A percentile compares a stretch with the other conserved stretches of the same genome.
Evolutionary conservation across 2,113 vertebrate species (phyloP).

Genomic region (Puffinus mauretanicus): DNA sequence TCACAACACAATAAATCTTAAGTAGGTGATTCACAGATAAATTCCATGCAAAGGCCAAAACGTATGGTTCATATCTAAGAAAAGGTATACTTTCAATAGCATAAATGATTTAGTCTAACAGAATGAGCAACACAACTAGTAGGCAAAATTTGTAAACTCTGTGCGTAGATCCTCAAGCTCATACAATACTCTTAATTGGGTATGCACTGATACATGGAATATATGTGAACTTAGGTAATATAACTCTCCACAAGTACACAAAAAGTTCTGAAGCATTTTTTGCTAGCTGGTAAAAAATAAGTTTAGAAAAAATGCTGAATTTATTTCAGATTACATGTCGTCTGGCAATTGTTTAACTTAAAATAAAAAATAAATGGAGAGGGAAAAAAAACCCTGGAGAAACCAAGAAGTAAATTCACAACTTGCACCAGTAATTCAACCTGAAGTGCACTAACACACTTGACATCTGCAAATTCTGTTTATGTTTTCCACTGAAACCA

Average conservation of each 20-base stretch:
- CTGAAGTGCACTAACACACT: background rate
- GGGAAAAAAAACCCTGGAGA: background rate
- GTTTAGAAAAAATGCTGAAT: background rate
- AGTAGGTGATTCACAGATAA: background rate
- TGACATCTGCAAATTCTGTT: no score
- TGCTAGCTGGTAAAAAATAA: background rate
- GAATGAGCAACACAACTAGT: background rate
- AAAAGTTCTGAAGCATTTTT: background rate
- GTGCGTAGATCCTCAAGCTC: background rate
- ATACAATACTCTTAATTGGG: background rate
- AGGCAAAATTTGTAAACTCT: background rate
- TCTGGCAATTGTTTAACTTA: background rate
- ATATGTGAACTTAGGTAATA: background rate
- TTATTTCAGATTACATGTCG: background rate
- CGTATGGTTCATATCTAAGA: background rate
- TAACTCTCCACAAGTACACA: background rate
- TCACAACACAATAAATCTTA: background rate
- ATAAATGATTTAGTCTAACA: background rate
- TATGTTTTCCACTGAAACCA: background rate
- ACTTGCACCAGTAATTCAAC: background rate
- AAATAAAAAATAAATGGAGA: background rate
- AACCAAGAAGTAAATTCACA: background rate
- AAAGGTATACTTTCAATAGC: background rate
- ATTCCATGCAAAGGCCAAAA: background rate
- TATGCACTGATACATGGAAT: background rate